A percentile compares a stretch with the other conserved stretches of the same genome.
Conservation (phyloP, 2,113 vertebrate genomes). For the Zingel zingel region DNA sequence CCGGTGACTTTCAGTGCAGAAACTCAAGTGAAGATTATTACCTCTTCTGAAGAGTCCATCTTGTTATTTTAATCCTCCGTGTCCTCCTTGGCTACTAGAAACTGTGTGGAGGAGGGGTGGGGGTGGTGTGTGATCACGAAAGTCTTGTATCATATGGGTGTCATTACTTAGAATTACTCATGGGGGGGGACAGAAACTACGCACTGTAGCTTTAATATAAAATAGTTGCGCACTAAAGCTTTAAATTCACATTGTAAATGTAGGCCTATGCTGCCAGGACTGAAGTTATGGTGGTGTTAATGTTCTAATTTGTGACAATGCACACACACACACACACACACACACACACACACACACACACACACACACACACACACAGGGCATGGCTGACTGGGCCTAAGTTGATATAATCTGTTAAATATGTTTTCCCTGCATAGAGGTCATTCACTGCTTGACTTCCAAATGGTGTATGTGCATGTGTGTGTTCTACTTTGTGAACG, state of each 20-base stretch:
- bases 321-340: constrained; percentile 16
- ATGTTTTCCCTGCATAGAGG: constrained; percentile 38
- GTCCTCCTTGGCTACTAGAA: too few relatives aligned
- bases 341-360: constrained; percentile 18
- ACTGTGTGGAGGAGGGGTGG: too few relatives aligned
- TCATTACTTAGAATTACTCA: too few relatives aligned
- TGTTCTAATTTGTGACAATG: not conserved
- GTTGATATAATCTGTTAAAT: constrained; percentile 54
- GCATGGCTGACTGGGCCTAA: constrained; percentile 25
- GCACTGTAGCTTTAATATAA: too few relatives aligned
- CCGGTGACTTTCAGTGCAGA: too few relatives aligned
- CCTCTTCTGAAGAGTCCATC: too few relatives aligned
- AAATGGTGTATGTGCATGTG: constrained; percentile 39
- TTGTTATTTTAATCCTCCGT: too few relatives aligned
- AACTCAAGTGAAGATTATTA: too few relatives aligned
- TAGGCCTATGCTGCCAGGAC: not conserved
- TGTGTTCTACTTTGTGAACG: constrained; percentile 14
- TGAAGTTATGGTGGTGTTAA: not conserved
- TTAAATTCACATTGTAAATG: not conserved
- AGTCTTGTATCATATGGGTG: too few relatives aligned
- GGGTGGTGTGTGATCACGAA: too few relatives aligned
- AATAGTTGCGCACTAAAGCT: too few relatives aligned
- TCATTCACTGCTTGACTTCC: constrained; percentile 43
- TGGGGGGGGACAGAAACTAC: too few relatives aligned
- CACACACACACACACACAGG: not conserved